Conservation (phyloP, 2,888 invertebrate species). For the Bombylius major region DNA sequence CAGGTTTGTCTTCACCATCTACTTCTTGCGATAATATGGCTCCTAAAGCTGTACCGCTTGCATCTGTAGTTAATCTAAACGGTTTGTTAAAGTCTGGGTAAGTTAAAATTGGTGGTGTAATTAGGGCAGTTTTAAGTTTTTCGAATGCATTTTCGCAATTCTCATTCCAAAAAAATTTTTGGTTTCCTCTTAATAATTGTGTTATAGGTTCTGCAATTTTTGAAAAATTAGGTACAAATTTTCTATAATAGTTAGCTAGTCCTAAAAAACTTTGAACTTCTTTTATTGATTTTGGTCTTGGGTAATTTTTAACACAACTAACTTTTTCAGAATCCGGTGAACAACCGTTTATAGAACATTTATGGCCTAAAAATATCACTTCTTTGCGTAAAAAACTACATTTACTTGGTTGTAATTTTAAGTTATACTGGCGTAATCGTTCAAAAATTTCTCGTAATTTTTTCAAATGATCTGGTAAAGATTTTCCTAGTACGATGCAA, state of each 20-base stretch:
- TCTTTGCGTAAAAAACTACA: slow-evolving; percentile 17
- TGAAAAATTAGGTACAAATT: slow-evolving; percentile 6
- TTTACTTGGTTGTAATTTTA: slow-evolving; percentile 19
- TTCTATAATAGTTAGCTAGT: slow-evolving; percentile 6
- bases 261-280: slow-evolving; percentile 3
- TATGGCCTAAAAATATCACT: slow-evolving; percentile 15
- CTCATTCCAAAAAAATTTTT: background rate
- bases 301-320: too few relatives aligned
- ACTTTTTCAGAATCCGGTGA: slow-evolving; percentile 17
- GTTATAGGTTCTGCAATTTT: slow-evolving; percentile 1
- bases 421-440: slow-evolving; percentile 13
- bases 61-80: slow-evolving; percentile 22
- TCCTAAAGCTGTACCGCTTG: too few relatives aligned
- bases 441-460: slow-evolving; percentile 15
- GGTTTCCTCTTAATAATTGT: background rate
- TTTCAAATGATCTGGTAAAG: slow-evolving; percentile 1
- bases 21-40: too few relatives aligned
- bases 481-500: slow-evolving; percentile 11
- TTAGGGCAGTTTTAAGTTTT: background rate
- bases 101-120: background rate
- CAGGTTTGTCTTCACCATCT: too few relatives aligned
- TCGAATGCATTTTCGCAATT: slow-evolving; percentile 15
- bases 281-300: too few relatives aligned
- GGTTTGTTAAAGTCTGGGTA: background rate
- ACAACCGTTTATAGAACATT: slow-evolving; percentile 20